Evolutionary conservation across 2,888 invertebrate species (phyloP).

Genomic region (Eurytoma adleriae): DNA sequence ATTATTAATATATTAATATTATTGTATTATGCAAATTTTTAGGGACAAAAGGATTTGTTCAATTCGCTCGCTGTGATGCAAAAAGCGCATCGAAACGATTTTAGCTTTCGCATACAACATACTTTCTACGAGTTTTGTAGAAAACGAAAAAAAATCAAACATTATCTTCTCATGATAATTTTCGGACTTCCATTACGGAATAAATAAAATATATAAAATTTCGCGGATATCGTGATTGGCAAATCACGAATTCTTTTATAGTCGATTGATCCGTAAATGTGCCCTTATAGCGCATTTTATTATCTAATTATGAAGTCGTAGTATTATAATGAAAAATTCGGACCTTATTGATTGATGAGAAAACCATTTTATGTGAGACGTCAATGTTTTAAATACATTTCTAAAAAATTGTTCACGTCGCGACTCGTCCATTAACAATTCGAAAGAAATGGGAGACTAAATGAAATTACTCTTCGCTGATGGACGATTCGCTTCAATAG

Average conservation of each 20-base stretch:
- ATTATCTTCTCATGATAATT: slow-evolving; percentile 21
- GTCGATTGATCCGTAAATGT: slow-evolving; percentile 1
- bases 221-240: slow-evolving; percentile 9
- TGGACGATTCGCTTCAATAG: slow-evolving; percentile 67
- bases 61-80: slow-evolving; percentile 39
- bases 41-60: slow-evolving; percentile 47
- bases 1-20: slow-evolving; percentile 31
- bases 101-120: slow-evolving; percentile 34
- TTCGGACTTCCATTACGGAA: slow-evolving; percentile 1
- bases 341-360: slow-evolving; percentile 38
- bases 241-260: slow-evolving; percentile 13
- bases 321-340: slow-evolving; percentile 34
- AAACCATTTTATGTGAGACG: slow-evolving; percentile 21
- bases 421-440: slow-evolving; percentile 46
- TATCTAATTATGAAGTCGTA: slow-evolving; percentile 24
- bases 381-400: slow-evolving; percentile 27
- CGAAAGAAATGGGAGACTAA: slow-evolving; percentile 28
- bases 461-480: slow-evolving; percentile 48
- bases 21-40: slow-evolving; percentile 39
- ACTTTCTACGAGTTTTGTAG: slow-evolving; percentile 42
- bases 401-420: slow-evolving; percentile 36
- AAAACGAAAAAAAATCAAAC: slow-evolving; percentile 30
- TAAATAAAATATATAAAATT: slow-evolving; percentile 40
- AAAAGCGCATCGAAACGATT: slow-evolving; percentile 18
- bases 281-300: slow-evolving; percentile 8